Base-by-base conservation (phyloP, 2,888 invertebrate genomes). In the Hirtodrosophila cameraria region DNA sequence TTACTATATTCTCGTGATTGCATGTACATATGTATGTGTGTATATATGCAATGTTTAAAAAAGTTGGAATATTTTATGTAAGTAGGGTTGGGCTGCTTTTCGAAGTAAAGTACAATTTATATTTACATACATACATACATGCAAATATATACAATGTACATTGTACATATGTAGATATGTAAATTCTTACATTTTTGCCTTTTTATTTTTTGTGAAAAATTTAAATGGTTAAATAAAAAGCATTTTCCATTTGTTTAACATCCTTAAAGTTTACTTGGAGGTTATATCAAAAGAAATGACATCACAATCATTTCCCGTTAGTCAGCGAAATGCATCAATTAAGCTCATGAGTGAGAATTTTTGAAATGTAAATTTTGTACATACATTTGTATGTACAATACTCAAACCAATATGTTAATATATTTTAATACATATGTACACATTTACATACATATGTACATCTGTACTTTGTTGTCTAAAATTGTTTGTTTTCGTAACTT, bases 21-120 rank as follows among this genome's bases (percentile, higher is more conserved):
- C 11, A 18, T 39, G 59, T 54, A 54, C 39, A 30, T 63, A 39
- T 52, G 55, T 54, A 48, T 58, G 46, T 60, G 45, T 50, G 57
- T 57, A 63, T 55, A 58, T 61, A 50, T 62, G 8, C 5, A 20
- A 20, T 20, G 18, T 49, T 49, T 54, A 36, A 1, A 36, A 20
- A n/a, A n/a, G n/a, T n/a, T n/a, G n/a, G n/a, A n/a, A n/a, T n/a
- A n/a, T n/a, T n/a, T n/a, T 35, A 27, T n/a, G 11, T 7, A 46
- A 18, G 18, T 18, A 4, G 18, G 1, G 18, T 1, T 18, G 1
- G 18, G 3, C 18, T 2, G 0, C 18, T 18, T 3, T 18, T 18
- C 2, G 5, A 4, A 18, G 18, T 18, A 18, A 18, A 18, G 5
- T 18, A 18, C 18, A 18, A 18, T 18, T 3, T 18, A 18, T 57